These are phyloP conservation scores for Pogonocichla stellata DNA, from an alignment of 2,113 vertebrate genomes.

Conservation along the genomic window DNA sequence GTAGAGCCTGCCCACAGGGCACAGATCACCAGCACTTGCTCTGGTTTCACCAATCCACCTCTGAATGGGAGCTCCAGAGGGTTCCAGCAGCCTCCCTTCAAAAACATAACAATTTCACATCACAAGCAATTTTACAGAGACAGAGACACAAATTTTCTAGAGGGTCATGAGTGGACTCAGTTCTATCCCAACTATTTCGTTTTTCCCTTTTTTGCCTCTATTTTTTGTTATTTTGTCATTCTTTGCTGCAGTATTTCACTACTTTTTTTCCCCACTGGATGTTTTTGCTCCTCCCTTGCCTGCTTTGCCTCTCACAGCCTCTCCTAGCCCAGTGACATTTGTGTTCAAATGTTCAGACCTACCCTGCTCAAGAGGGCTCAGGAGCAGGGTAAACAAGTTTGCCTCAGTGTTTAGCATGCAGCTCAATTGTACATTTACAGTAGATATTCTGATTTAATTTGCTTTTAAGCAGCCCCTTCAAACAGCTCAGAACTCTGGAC, in stretches of 20 bases:
- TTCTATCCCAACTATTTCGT: not conserved
- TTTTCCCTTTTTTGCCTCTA: not conserved
- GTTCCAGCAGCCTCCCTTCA: not conserved
- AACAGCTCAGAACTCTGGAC: conserved; percentile 46
- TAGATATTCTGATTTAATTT: conserved; percentile 66
- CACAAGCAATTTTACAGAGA: not conserved
- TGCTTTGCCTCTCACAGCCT: not conserved
- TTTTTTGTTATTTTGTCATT: not conserved
- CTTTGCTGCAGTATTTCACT: not conserved
- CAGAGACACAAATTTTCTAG: not conserved
- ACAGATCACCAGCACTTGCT: not conserved
- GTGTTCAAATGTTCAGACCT: conserved; percentile 8
- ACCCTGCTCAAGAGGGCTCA: conserved; percentile 12
- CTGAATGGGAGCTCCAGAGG: fast-evolving
- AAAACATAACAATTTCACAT: not conserved
- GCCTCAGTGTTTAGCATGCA: conserved; percentile 21
- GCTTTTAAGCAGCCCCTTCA: conserved; percentile 63
- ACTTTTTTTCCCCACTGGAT: not conserved
- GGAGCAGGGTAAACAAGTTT: conserved; percentile 54
- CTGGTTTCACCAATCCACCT: not conserved
- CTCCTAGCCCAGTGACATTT: not conserved
- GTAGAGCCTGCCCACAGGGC: fast-evolving
- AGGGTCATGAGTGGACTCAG: not conserved
- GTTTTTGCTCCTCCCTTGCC: not conserved
- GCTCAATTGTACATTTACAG: conserved; percentile 63